Percentiles rank a stretch among this genome's conserved stretches.
phyloP scores from a whole-genome alignment of 2,113 vertebrate species.

The Ondatra zibethicus region DNA sequence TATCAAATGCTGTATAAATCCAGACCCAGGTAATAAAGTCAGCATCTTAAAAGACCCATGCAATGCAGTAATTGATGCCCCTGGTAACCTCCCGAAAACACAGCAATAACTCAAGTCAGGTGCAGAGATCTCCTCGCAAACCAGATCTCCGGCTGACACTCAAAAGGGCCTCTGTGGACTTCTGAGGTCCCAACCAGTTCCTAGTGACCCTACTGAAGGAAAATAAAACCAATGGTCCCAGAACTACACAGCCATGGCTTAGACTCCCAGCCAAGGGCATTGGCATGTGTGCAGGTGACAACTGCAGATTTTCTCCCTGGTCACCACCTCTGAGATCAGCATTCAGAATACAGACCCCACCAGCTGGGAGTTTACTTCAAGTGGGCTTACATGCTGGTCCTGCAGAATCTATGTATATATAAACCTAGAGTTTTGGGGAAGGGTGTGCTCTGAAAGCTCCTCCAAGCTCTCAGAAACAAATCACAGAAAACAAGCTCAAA shows the following conservation, averaged over 20 bases:
- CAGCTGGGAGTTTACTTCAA: neutral
- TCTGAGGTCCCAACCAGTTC: neutral
- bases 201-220: neutral
- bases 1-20: conserved; percentile 61
- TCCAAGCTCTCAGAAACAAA: neutral
- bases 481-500: neutral
- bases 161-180: neutral
- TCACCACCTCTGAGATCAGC: neutral
- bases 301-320: neutral
- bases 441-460: neutral
- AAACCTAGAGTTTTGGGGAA: neutral
- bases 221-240: neutral
- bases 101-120: conserved; percentile 40
- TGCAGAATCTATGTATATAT: neutral
- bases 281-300: neutral
- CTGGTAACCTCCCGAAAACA: conserved; percentile 39
- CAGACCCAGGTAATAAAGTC: conserved; percentile 74
- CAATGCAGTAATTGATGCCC: conserved; percentile 41
- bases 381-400: neutral
- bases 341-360: conserved; percentile 3
- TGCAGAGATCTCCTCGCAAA: neutral
- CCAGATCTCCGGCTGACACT: neutral
- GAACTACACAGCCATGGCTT: rapidly evolving
- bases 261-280: neutral
- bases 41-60: conserved; percentile 33